A percentile compares a stretch with the other conserved stretches of the same genome.
phyloP scores from a whole-genome alignment of 1,140 invertebrate species.

The Heliconius congener region DNA sequence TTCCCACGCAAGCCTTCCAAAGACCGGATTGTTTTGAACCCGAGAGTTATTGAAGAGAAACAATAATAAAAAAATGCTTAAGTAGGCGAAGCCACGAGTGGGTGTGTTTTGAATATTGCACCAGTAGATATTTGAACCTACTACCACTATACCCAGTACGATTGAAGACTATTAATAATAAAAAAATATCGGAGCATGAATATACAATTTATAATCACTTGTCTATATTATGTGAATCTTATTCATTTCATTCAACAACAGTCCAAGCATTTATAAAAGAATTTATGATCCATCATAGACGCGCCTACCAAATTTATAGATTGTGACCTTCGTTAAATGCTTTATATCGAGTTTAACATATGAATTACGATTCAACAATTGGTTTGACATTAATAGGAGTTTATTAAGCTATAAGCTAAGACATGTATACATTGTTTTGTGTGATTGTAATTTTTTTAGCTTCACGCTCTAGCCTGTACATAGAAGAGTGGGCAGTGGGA shows the following conservation, averaged over 20 bases:
- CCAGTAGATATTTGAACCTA: too few relatives aligned
- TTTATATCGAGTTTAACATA: conserved; percentile 26
- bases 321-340: conserved; percentile 16
- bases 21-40: too few relatives aligned
- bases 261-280: conserved; percentile 26
- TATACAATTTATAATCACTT: neutral
- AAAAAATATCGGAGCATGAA: too few relatives aligned
- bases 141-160: too few relatives aligned
- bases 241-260: neutral
- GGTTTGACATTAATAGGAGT: neutral
- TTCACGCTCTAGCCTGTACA: too few relatives aligned
- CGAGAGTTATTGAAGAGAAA: too few relatives aligned
- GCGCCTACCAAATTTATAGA: conserved; percentile 17
- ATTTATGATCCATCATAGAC: conserved; percentile 28
- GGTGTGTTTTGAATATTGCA: too few relatives aligned
- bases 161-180: too few relatives aligned
- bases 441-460: neutral
- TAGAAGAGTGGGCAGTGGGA: too few relatives aligned
- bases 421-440: neutral
- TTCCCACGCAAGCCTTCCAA: too few relatives aligned
- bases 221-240: neutral
- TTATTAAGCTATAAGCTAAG: neutral
- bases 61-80: too few relatives aligned
- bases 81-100: too few relatives aligned
- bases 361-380: conserved; percentile 17